Conservation (phyloP, 1,140 invertebrate genomes). For the Monomorium pharaonis region DNA sequence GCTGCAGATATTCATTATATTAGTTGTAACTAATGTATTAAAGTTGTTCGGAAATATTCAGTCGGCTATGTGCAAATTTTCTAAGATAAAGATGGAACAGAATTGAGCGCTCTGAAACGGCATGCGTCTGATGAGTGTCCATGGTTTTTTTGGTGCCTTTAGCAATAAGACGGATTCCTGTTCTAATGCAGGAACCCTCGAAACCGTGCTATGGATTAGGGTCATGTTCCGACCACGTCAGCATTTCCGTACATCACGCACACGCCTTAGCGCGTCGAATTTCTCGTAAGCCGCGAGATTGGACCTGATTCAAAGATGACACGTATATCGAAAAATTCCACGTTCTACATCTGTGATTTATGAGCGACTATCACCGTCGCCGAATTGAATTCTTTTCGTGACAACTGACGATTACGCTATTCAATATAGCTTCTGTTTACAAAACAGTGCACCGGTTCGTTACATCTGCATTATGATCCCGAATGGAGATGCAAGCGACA, state of each 20-base stretch:
- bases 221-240: conserved; percentile 42
- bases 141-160: background rate
- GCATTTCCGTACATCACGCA: conserved; percentile 53
- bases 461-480: conserved; percentile 29
- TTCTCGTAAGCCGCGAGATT: conserved; percentile 23
- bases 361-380: background rate
- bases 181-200: background rate
- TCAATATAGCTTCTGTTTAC: conserved; percentile 16
- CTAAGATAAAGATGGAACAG: background rate
- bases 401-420: background rate
- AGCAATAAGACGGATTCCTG: conserved; percentile 46
- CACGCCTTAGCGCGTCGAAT: conserved; percentile 29
- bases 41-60: background rate
- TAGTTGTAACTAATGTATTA: background rate
- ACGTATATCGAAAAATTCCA: background rate
- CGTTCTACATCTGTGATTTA: conserved; percentile 2
- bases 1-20: too few relatives aligned
- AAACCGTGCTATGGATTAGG: conserved; percentile 17
- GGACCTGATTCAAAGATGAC: conserved; percentile 30
- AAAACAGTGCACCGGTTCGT: conserved; percentile 31
- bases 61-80: background rate
- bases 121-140: conserved; percentile 16
- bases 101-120: background rate
- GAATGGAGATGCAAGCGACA: conserved; percentile 25
- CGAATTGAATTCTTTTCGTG: conserved; percentile 11